Evolutionary conservation across 2,797 vertebrate genomes (phyloP).

Genomic region (Scolopax bukidnonensis): DNA sequence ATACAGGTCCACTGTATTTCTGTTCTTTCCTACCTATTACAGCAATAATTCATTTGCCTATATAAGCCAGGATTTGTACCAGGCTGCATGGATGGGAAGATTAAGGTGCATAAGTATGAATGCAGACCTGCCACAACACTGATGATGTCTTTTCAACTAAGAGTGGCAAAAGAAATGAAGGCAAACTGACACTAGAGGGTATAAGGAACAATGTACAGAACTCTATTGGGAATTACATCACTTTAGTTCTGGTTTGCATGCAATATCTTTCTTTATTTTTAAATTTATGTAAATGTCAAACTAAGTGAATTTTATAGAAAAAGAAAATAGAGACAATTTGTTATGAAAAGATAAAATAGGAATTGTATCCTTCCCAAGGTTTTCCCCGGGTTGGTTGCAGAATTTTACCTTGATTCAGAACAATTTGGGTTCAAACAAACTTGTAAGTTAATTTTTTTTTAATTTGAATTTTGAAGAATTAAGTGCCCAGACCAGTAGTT

Average conservation of each 20-base stretch:
- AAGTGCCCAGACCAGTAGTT: background rate
- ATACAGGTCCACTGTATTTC: background rate
- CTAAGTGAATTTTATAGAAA: background rate
- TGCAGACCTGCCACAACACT: background rate
- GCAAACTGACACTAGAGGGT: background rate
- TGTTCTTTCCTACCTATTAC: background rate
- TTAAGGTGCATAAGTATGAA: background rate
- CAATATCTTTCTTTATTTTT: background rate
- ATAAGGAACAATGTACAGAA: background rate
- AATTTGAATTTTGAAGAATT: background rate
- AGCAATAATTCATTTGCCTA: background rate
- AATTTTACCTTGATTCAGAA: background rate
- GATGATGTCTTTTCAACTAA: background rate
- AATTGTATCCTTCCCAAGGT: fast-evolving
- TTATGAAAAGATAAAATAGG: background rate
- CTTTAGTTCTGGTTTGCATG: background rate
- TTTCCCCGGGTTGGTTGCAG: background rate
- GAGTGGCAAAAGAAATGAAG: background rate
- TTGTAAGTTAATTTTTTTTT: background rate
- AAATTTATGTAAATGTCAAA: background rate
- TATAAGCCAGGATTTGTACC: background rate
- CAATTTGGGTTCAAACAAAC: background rate
- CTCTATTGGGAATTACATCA: background rate
- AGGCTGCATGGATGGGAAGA: background rate
- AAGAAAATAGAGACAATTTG: background rate